Conservation (phyloP, 2,888 invertebrate species). For the Morinoia aosen region DNA sequence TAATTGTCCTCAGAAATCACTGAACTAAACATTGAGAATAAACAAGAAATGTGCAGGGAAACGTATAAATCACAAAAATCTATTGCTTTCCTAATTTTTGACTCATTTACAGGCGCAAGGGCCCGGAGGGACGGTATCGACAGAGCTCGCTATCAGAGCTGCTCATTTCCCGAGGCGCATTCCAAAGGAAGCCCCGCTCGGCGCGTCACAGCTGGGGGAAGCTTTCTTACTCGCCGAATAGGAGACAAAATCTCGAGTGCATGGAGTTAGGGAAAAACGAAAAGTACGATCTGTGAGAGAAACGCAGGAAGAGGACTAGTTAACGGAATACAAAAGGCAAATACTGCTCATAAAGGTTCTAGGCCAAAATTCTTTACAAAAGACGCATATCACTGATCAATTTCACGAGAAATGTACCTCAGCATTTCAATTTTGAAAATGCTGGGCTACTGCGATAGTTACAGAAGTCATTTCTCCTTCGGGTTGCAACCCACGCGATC, state of each 20-base stretch:
- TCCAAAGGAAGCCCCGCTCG: background rate
- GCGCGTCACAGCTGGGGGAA: background rate
- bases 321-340: background rate
- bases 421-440: background rate
- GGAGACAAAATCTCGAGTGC: background rate
- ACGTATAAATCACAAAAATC: background rate
- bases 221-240: background rate
- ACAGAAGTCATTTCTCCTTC: background rate
- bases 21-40: background rate
- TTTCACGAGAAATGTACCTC: background rate
- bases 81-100: background rate
- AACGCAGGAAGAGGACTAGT: background rate
- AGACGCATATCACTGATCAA: background rate
- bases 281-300: background rate
- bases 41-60: background rate
- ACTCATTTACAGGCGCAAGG: background rate
- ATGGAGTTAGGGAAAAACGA: background rate
- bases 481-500: background rate
- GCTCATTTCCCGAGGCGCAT: conserved; percentile 7
- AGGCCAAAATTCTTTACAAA: background rate
- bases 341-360: background rate
- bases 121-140: background rate
- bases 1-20: background rate
- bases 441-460: background rate
- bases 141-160: background rate